Evolutionary conservation across 2,113 vertebrate species (phyloP), one percentile per base, ranked within the genome.

Genomic region (Halcyon malimbica): DNA sequence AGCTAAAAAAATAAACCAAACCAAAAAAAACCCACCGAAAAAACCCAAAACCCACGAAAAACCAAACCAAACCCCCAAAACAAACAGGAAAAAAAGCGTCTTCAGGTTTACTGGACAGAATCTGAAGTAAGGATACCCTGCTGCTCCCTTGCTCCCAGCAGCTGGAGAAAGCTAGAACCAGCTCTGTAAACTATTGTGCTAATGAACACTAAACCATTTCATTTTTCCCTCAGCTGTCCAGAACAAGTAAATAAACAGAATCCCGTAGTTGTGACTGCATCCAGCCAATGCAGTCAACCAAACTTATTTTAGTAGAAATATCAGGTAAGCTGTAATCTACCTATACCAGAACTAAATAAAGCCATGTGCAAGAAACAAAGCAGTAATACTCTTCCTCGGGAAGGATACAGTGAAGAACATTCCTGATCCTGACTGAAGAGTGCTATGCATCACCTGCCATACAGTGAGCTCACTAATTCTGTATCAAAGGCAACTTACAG

Each of bases 401-500:
- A 62, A 73, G 63, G 18, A 21, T 48, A 29, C 39, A 57, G 70
- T 3, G 16, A 86, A 65, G 46, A 92, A 63, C 31, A n/a, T 10
- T 67, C 87, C 77, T 83, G 39, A 94, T 73, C 62, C 74, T 84
- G 46, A 79, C 16, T 60, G 80, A 88, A 37, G 29, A 79, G 37
- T 67, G 67, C 59, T 53, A 71, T 1, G 0, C 68, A 60, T 82
- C 77, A 89, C 48, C 65, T 73, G 53, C 41, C 56, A 68, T 11
- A 68, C 1, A 7, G 71, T 46, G 74, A 96, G 50, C 65, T 87
- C 83, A 51, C 62, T 82, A 85, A 89, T 33, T 84, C 73, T 87
- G 35, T 33, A 84, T 77, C 92, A 81, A 95, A 94, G 90, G 57
- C 90, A 91, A 76, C 46, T 60, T 81, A 59, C 33, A 77, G 79